Evolutionary conservation across 2,113 vertebrate species (phyloP), one percentile per base, ranked within the genome.

Genomic region (Campylorhamphus procurvoides): DNA sequence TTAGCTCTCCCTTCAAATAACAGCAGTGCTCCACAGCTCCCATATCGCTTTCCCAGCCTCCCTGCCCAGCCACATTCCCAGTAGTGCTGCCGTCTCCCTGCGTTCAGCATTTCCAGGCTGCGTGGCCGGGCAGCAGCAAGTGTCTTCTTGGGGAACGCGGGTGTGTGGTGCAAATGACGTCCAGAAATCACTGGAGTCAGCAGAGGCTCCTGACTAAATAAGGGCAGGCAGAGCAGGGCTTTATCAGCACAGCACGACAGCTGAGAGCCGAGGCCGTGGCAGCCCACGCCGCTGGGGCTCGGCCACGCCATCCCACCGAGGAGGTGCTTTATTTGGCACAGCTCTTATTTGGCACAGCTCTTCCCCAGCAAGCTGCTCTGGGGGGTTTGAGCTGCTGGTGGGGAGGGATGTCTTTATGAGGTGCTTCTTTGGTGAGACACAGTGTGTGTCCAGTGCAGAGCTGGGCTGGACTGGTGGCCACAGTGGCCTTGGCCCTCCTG

Each of bases 171-270:
- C 98, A 98, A 98, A 98, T 99, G 98, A 99, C 98, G 97, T 98
- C 98, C 92, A 71, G 63, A 93, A 94, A 96, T 96, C 87, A 80
- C 96, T 96, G 93, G 92, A 97, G 98, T 98, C 98, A 98, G 98
- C 97, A 98, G 97, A 97, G 97, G 97, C 97, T 95, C 97, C 98
- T 98, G 98, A 96, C 99, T 99, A 99, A 99, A 99, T 99, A 99
- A 98, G 99, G 99, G 96, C 98, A 98, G 95, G 96, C 97, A 63
- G 95, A 97, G 97, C 97, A 97, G 92, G 96, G 97, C 97, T 98
- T 97, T 98, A 98, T 98, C 98, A 98, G 98, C 96, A 68, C 95
- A 95, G 97, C 95, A 94, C 80, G 81, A 98, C 98, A 99, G 98
- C 98, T 98, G 99, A 98, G 98, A 74, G 71, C 73, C 2, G 5